Evolutionary conservation across 2,888 invertebrate genomes (phyloP), one percentile per base, ranked within the genome.

Genomic region (Atherix ibis): DNA sequence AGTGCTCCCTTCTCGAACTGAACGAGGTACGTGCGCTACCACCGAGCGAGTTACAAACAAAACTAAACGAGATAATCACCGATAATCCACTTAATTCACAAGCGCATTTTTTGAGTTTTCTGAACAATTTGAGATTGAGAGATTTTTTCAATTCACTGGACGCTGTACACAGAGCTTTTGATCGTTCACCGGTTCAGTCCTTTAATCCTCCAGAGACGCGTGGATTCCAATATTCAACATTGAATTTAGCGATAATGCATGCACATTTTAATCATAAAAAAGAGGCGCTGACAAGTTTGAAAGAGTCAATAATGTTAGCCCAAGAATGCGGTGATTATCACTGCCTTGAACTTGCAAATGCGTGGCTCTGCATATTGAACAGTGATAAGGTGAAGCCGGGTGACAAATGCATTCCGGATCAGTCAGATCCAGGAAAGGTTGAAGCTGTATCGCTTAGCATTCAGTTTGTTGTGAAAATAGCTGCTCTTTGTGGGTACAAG

Each of bases 231-330:
- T 92, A 83, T 54, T 88, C 91, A 5, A 84, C 88, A 13, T 66
- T 92, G n/a, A 91, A 89, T 56, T 66, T 92, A 42, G 88, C 89
- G 0, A 79, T 87, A 15, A 67, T 91, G 48, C 87, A 91, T 56
- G 80, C 82, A 30, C 76, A 82, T 46, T 91, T 91, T 58, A 53
- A 54, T 45, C 64, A 49, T 46, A 84, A 82, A 41, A 68, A 74
- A 31, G 76, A 85, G 53, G 85, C 87, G 0, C 60, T 81, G 51
- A 73, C 76, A 38, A 78, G 84, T 12, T 67, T 92, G n/a, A 75
- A 76, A 45, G 91, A 92, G 63, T 83, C 88, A 8, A 74, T 91
- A 34, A 76, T 76, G 59, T 68, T 85, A 52, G 84, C 89, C 4
- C 89, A 91, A 56, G 85, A 88, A 61, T 77, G 79, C 37, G 82